Percentiles rank a stretch among this genome's conserved stretches.
phyloP scores from a whole-genome alignment of 35 echinoderm and acorn worm species.

The Apostichopus japonicus region DNA sequence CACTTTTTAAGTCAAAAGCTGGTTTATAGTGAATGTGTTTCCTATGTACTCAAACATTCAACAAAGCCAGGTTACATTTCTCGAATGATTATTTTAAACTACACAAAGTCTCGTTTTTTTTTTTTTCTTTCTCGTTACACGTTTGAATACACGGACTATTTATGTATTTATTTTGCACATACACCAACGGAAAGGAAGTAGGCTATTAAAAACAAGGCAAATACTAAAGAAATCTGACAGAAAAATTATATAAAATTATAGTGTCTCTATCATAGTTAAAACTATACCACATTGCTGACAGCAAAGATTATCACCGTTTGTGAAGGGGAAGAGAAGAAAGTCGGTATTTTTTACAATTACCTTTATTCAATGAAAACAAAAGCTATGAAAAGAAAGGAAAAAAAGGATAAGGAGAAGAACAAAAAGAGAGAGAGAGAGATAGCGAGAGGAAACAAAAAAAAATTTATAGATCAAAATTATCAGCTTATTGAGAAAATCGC shows the following conservation, averaged over 20 bases:
- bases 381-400: not conserved
- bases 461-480: not conserved
- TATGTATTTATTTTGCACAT: not conserved
- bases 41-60: not conserved
- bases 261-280: not conserved
- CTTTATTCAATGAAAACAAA: too few species aligned
- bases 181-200: constrained; percentile 4
- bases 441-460: too few species aligned
- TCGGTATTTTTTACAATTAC: too few species aligned
- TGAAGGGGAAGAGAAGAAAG: not conserved
- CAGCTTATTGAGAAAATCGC: not conserved
- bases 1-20: too few species aligned
- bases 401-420: not conserved
- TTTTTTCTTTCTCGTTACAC: not conserved
- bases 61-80: constrained; percentile 1
- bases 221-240: not conserved
- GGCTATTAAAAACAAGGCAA: constrained; percentile 8
- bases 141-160: constrained; percentile 8
- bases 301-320: not conserved
- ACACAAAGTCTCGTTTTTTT: not conserved
- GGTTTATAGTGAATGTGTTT: too few species aligned
- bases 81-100: not conserved
- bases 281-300: not conserved
- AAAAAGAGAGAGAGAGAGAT: not conserved
- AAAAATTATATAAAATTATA: not conserved